Evolutionary conservation across 2,113 vertebrate genomes (phyloP).

Genomic region (Phalacrocorax pelagicus): DNA sequence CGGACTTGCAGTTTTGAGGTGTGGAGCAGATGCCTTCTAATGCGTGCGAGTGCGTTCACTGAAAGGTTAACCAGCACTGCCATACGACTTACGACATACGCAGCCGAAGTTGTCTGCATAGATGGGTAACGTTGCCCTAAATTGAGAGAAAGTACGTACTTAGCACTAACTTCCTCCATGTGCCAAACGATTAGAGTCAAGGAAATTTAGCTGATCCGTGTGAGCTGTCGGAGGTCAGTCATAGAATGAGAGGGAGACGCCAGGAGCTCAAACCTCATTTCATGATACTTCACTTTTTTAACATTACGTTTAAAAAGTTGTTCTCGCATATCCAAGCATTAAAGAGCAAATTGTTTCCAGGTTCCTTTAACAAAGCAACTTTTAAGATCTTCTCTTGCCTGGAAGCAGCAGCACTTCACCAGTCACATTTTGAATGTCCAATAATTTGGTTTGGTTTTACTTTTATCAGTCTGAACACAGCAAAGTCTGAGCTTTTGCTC

Average conservation of each 20-base stretch:
- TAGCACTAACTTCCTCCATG: neutral
- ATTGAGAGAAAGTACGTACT: neutral
- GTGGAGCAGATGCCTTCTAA: neutral
- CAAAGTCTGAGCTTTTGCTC: neutral
- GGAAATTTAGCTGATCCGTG: neutral
- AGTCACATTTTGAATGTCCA: neutral
- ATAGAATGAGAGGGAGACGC: fast-evolving
- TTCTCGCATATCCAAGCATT: neutral
- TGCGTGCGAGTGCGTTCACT: fast-evolving
- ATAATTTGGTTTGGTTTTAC: neutral
- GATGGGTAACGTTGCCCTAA: fast-evolving
- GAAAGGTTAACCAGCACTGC: fast-evolving
- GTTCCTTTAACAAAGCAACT: neutral
- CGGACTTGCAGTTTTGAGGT: fast-evolving
- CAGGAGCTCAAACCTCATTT: neutral
- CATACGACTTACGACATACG: fast-evolving
- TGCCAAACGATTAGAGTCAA: fast-evolving
- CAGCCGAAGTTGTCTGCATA: fast-evolving
- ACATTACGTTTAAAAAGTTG: fast-evolving
- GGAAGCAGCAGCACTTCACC: neutral
- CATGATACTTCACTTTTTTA: neutral
- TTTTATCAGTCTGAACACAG: neutral
- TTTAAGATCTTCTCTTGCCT: neutral
- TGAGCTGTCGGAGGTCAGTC: neutral
- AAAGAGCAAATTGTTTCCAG: fast-evolving